phyloP scores from a whole-genome alignment of 1,140 invertebrate species.

The Pseudachorutes palmiensis region DNA sequence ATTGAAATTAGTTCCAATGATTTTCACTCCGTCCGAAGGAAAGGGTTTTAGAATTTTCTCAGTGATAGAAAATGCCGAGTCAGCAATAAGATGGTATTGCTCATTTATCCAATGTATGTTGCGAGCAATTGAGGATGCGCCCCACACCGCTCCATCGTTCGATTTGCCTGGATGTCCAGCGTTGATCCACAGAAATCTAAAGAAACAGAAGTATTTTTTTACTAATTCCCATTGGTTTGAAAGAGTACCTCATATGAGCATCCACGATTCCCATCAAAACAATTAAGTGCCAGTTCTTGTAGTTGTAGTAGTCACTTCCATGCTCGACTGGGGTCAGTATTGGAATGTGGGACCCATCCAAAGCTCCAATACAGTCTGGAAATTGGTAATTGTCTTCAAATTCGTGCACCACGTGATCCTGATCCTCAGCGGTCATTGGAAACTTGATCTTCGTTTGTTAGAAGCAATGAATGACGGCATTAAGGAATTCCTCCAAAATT shows the following conservation, averaged over 20 bases:
- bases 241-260: constrained; percentile 41
- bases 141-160: constrained; percentile 8
- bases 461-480: not conserved
- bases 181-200: not conserved
- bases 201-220: not conserved
- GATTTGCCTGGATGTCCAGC: constrained; percentile 11
- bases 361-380: constrained; percentile 45
- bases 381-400: constrained; percentile 46
- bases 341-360: constrained; percentile 46
- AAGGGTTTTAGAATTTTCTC: constrained; percentile 9
- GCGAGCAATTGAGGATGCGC: not conserved
- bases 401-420: constrained; percentile 20
- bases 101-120: not conserved
- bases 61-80: constrained; percentile 8
- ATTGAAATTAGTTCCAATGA: not conserved
- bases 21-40: not conserved
- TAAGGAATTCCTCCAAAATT: not conserved
- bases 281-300: constrained; percentile 45
- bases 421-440: not conserved
- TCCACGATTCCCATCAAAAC: constrained; percentile 43
- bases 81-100: constrained; percentile 10
- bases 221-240: not conserved
- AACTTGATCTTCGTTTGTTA: not conserved
- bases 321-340: constrained; percentile 40
- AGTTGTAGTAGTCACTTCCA: constrained; percentile 46